These are phyloP conservation scores for Agrotis ipsilon DNA, from an alignment of 2,888 invertebrate species.

Conservation along the genomic window DNA sequence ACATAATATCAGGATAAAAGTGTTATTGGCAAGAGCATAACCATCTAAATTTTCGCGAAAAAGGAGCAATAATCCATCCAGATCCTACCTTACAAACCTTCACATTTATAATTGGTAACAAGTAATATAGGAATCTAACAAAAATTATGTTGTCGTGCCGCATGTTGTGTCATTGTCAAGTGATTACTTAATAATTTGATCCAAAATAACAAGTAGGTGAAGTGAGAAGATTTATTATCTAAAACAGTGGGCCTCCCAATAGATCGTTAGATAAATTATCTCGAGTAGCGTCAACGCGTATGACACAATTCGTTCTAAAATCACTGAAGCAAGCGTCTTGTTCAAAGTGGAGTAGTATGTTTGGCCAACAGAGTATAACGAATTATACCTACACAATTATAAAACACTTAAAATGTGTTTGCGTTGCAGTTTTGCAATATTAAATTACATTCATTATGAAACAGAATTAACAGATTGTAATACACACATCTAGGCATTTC, in stretches of 20 bases:
- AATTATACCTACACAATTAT: constrained; percentile 59
- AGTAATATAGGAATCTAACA: too few species aligned
- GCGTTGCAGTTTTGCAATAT: constrained; percentile 48
- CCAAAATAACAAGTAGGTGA: constrained; percentile 23
- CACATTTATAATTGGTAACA: too few species aligned
- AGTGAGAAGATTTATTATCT: constrained; percentile 20
- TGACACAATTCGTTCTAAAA: constrained; percentile 59
- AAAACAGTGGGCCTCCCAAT: constrained; percentile 24
- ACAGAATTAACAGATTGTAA: constrained; percentile 30
- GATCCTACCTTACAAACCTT: too few species aligned
- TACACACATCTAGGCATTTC: constrained; percentile 26
- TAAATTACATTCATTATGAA: constrained; percentile 56
- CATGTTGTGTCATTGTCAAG: constrained; percentile 4
- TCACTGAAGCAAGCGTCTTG: constrained; percentile 44
- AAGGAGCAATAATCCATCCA: too few species aligned
- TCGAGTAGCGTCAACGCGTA: constrained; percentile 34
- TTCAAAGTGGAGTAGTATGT: constrained; percentile 52
- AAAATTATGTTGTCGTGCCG: too few species aligned
- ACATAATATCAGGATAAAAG: too few species aligned
- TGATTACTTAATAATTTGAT: constrained; percentile 39
- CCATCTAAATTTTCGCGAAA: too few species aligned
- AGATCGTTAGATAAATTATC: constrained; percentile 47
- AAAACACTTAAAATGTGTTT: constrained; percentile 50
- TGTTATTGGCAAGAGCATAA: too few species aligned
- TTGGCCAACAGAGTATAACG: constrained; percentile 60